Evolutionary conservation across 2,113 vertebrate genomes (phyloP).

Genomic region (Neofelis nebulosa): DNA sequence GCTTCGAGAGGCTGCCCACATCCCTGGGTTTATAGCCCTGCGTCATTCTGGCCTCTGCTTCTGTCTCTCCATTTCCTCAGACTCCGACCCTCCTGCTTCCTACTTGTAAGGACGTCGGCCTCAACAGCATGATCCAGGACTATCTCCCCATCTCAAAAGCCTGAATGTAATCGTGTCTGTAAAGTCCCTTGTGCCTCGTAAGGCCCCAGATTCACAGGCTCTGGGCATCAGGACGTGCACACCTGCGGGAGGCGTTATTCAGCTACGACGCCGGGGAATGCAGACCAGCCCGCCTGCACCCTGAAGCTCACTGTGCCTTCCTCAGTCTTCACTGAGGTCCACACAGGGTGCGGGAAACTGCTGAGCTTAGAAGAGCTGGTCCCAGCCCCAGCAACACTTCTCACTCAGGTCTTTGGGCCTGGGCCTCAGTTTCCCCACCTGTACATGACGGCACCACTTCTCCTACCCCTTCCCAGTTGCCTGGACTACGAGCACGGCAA

Average conservation of each 20-base stretch:
- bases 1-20: too few relatives aligned
- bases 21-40: accelerated
- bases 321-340: background rate
- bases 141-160: background rate
- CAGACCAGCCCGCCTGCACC: background rate
- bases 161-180: too few relatives aligned
- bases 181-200: background rate
- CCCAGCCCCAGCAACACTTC: background rate
- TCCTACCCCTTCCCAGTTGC: background rate
- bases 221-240: background rate
- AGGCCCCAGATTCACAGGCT: background rate
- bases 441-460: background rate
- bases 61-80: background rate
- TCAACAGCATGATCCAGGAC: background rate
- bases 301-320: background rate
- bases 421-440: background rate
- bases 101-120: background rate
- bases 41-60: background rate
- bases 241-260: too few relatives aligned
- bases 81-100: background rate
- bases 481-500: background rate
- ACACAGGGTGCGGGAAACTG: background rate
- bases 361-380: background rate
- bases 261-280: background rate
- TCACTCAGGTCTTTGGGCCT: background rate